Conservation (phyloP, 92 coral and sea anemone species). For the Palythoa grandiflora region DNA sequence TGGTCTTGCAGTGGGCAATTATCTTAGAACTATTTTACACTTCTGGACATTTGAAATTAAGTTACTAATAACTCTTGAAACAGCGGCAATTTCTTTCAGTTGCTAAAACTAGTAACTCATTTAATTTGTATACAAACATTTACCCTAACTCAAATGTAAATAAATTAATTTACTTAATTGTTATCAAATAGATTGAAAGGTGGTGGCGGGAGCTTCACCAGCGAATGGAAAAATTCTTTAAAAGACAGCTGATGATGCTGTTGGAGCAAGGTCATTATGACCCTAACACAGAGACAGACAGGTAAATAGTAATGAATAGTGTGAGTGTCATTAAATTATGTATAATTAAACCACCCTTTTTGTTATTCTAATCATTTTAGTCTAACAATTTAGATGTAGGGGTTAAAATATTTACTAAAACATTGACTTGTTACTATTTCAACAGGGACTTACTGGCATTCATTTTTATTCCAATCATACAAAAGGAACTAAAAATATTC, state of each 20-base stretch:
- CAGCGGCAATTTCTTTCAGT: background rate
- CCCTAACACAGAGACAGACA: slow-evolving; percentile 21
- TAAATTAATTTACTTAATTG: background rate
- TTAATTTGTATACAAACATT: background rate
- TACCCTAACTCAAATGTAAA: background rate
- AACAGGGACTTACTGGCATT: slow-evolving; percentile 41
- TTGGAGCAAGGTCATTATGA: slow-evolving; percentile 16
- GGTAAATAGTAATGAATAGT: background rate
- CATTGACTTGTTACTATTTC: slow-evolving; percentile 1
- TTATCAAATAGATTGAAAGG: slow-evolving; percentile 14
- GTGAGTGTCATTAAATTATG: background rate
- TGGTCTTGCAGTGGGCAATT: background rate
- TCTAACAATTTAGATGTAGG: background rate
- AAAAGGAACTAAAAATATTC: slow-evolving; percentile 3
- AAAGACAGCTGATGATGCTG: slow-evolving; percentile 14
- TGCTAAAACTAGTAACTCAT: slow-evolving; percentile 1
- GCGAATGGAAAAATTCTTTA: background rate
- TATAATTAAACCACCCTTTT: background rate
- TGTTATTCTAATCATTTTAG: background rate
- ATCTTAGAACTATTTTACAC: background rate
- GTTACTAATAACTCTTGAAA: background rate
- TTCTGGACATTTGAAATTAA: background rate
- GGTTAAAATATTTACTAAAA: background rate
- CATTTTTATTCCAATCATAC: slow-evolving; percentile 6
- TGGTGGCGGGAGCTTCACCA: slow-evolving; percentile 18